Conservation (phyloP, 2,888 invertebrate genomes). For the Linnaemya vulpina region DNA sequence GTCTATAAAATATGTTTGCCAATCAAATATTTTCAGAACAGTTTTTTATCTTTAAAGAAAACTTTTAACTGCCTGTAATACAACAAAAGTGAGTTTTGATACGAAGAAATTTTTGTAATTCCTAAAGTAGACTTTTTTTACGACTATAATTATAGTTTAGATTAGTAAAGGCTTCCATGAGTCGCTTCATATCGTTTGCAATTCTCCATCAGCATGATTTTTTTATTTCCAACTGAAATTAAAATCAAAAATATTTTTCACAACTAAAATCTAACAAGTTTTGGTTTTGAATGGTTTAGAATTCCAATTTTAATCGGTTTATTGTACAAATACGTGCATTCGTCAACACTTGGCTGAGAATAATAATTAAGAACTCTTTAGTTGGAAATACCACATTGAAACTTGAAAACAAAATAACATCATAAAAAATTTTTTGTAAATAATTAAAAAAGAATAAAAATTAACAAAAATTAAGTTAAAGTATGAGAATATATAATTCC, state of each 20-base stretch:
- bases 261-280: slow-evolving; percentile 32
- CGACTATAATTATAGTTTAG: background rate
- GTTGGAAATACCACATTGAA: slow-evolving; percentile 3
- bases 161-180: background rate
- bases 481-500: no score
- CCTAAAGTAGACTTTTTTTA: no score
- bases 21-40: no score
- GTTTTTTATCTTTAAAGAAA: no score
- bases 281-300: slow-evolving; percentile 35
- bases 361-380: slow-evolving; percentile 16
- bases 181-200: background rate
- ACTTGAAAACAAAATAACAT: background rate
- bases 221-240: background rate
- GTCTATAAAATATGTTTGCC: no score
- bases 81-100: no score
- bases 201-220: background rate
- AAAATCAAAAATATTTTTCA: background rate
- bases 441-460: no score
- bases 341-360: slow-evolving; percentile 24
- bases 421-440: no score
- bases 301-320: slow-evolving; percentile 58
- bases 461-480: no score
- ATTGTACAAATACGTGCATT: slow-evolving; percentile 12
- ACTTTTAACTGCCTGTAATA: no score
- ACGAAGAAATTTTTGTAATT: no score